Base-by-base conservation (phyloP, 2,888 invertebrate genomes). In the Cactoblastis cactorum region DNA sequence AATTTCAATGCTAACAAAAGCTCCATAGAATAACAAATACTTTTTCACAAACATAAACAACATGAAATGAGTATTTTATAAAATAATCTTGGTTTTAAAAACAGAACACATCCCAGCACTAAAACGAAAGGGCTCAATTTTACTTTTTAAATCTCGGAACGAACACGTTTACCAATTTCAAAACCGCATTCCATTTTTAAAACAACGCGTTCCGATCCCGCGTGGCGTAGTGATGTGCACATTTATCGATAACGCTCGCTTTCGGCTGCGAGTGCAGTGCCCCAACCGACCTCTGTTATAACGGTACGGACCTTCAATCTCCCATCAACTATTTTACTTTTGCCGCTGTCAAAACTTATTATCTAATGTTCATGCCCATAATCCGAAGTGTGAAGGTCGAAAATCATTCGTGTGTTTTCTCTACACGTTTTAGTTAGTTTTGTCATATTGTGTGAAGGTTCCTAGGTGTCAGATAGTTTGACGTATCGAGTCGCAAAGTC, bases 291-390 rank as follows among this genome's bases (percentile, higher is more conserved):
- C 75, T 68, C 66, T 56, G 57, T 15, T 37, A 59, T 82, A 83
- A 82, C 83, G 83, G 83, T 73, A 71, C 63, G 65, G 69, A 60
- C 73, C 77, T 81, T 83, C 83, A 82, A 81, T 82, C 83, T 80
- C 65, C 53, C 71, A 80, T 82, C 81, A 78, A 78, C 78, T 60
- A 74, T 65, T 67, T 73, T 68, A 70, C 67, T 65, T 69, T 63
- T 66, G 63, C 71, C 53, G 65, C 62, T 69, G 65, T 69, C 64
- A 65, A 61, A 57, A 38, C 54, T 57, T 55, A 63, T 63, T 65
- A 67, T 56, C 62, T 69, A 69, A 67, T 60, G 65, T 60, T 60
- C 65, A 62, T 62, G 62, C 58, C 63, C 68, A 58, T 75, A 76
- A 60, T 53, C 35, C 67, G 28, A 52, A 50, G 62, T 52, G 50